phyloP scores from a whole-genome alignment of 37 sponge, comb jelly and placozoan genomes.

The Hormiphora californensis region DNA sequence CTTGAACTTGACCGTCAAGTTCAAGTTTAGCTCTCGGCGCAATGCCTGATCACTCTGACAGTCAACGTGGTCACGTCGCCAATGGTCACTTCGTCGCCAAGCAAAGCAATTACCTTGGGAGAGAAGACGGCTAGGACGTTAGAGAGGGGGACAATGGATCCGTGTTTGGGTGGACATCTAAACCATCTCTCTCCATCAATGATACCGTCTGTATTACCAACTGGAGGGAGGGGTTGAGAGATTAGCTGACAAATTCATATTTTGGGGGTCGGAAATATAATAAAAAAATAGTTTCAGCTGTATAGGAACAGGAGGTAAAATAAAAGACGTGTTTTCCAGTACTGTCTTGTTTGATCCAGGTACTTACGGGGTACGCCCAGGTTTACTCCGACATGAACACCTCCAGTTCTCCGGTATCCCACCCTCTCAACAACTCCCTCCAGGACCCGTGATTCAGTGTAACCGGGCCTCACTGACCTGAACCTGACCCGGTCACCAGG shows the following conservation, averaged over 20 bases:
- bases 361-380: not conserved
- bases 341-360: too few species aligned
- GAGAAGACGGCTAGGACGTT: not conserved
- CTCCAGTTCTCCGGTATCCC: not conserved
- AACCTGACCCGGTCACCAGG: not conserved
- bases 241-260: not conserved
- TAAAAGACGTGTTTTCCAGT: too few species aligned
- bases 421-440: not conserved
- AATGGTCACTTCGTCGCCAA: not conserved
- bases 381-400: not conserved
- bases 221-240: not conserved
- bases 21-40: too few species aligned
- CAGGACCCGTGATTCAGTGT: not conserved
- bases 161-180: slow-evolving; percentile 24
- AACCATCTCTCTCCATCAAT: slow-evolving; percentile 18
- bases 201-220: not conserved
- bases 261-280: not conserved
- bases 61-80: too few species aligned
- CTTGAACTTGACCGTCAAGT: too few species aligned
- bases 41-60: too few species aligned
- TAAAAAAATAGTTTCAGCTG: not conserved
- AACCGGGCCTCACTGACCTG: not conserved
- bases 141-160: not conserved
- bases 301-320: not conserved
- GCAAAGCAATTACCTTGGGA: not conserved